Evolutionary conservation across 1,140 invertebrate genomes (phyloP).

Genomic region (Yoshiicerus persimilis): DNA sequence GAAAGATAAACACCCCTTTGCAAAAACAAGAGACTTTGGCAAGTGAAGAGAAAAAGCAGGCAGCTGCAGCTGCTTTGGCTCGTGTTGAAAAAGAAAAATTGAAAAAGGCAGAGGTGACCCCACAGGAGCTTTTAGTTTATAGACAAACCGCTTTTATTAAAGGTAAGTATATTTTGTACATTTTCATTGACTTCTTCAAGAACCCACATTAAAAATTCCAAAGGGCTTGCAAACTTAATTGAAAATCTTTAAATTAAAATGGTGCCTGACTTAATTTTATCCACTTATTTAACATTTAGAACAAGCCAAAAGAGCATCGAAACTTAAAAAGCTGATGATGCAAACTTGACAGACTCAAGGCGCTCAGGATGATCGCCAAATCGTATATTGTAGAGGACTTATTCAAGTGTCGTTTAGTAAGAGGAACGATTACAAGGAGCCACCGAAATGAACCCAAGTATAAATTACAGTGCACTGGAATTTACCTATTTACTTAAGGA

Average conservation of each 20-base stretch:
- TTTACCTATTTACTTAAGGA: too few relatives aligned
- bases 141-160: slow-evolving; percentile 43
- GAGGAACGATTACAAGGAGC: too few relatives aligned
- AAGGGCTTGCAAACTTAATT: neutral
- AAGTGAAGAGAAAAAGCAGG: slow-evolving; percentile 70
- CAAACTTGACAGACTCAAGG: neutral
- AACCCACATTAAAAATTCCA: too few relatives aligned
- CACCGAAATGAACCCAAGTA: neutral
- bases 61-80: slow-evolving; percentile 78
- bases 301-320: slow-evolving; percentile 75
- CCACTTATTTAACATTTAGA: slow-evolving; percentile 49
- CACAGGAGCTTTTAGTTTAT: slow-evolving; percentile 11
- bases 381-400: too few relatives aligned
- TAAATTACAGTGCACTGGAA: too few relatives aligned
- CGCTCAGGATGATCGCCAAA: neutral
- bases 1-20: slow-evolving; percentile 11
- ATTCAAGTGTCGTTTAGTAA: too few relatives aligned
- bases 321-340: slow-evolving; percentile 65
- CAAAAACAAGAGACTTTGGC: slow-evolving; percentile 55
- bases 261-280: too few relatives aligned
- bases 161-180: slow-evolving; percentile 27
- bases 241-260: too few relatives aligned
- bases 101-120: slow-evolving; percentile 30
- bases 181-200: too few relatives aligned
- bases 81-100: slow-evolving; percentile 62